Conservation (phyloP, 2,888 invertebrate species). For the Cheilosia pagana region DNA sequence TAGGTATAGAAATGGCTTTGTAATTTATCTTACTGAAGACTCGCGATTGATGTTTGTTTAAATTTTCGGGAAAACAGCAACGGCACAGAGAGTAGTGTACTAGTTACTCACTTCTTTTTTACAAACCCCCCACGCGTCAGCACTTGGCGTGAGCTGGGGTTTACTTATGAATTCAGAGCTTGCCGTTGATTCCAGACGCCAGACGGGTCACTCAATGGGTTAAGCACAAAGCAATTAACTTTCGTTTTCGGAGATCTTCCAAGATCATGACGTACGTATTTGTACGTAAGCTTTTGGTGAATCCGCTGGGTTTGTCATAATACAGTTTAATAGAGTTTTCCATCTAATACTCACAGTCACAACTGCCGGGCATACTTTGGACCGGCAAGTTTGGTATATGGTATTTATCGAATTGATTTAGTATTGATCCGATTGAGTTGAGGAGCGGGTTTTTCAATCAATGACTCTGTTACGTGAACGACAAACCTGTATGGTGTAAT, state of each 20-base stretch:
- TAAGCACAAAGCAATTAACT: slow-evolving; percentile 6
- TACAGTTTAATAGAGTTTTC: not conserved
- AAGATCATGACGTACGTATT: slow-evolving; percentile 4
- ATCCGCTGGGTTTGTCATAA: not conserved
- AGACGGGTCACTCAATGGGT: slow-evolving; percentile 25
- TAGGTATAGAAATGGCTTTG: not conserved
- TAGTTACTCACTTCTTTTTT: slow-evolving; percentile 28
- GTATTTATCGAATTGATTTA: not conserved
- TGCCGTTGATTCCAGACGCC: slow-evolving; percentile 21
- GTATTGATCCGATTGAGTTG: not conserved
- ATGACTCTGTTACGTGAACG: not conserved
- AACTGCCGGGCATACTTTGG: not conserved
- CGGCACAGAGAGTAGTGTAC: slow-evolving; percentile 12
- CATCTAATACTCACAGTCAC: slow-evolving; percentile 11
- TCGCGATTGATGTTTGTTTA: slow-evolving; percentile 23
- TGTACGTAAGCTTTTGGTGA: not conserved
- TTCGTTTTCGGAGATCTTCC: slow-evolving; percentile 21
- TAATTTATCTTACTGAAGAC: not conserved
- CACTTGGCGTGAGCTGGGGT: slow-evolving; percentile 59
- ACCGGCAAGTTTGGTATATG: not conserved
- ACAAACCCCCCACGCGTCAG: slow-evolving; percentile 56
- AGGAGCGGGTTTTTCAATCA: not conserved
- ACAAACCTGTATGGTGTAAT: not conserved
- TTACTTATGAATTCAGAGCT: slow-evolving; percentile 55
- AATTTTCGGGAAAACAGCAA: slow-evolving; percentile 4